These are phyloP conservation scores for Balaenoptera acutorostrata DNA, from an alignment of 2,113 vertebrate species.

Conservation along the genomic window DNA sequence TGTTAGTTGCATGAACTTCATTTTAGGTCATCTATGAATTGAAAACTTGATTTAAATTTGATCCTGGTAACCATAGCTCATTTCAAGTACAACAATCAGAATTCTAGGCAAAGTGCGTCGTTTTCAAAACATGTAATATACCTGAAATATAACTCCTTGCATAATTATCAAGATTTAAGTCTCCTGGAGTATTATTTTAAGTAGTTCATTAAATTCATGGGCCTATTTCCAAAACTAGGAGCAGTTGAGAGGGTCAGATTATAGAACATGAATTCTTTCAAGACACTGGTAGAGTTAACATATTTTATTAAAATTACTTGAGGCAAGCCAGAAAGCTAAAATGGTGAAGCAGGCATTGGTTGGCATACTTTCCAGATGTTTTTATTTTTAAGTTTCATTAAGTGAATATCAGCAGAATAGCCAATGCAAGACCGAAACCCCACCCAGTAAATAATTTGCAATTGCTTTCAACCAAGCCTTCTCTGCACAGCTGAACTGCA, in stretches of 20 bases:
- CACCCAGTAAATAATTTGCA: conserved; percentile 56
- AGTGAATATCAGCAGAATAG: conserved; percentile 29
- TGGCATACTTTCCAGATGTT: conserved; percentile 63
- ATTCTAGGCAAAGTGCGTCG: neutral
- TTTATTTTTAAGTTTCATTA: conserved; percentile 66
- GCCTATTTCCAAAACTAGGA: conserved; percentile 27
- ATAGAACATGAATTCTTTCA: conserved; percentile 43
- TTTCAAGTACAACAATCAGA: neutral
- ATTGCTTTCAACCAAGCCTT: conserved; percentile 55
- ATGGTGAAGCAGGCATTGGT: neutral
- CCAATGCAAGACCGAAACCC: conserved; percentile 2
- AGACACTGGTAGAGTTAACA: conserved; percentile 25
- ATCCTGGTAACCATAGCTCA: neutral
- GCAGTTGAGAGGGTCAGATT: conserved; percentile 4
- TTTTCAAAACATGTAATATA: neutral
- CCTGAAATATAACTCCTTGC: neutral
- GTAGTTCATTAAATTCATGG: conserved; percentile 49
- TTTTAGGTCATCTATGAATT: conserved; percentile 24
- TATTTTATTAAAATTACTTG: conserved; percentile 56
- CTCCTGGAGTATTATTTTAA: conserved; percentile 34
- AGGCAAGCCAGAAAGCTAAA: conserved; percentile 33
- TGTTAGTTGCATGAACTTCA: neutral
- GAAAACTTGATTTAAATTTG: conserved; percentile 25
- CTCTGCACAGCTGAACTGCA: conserved; percentile 51
- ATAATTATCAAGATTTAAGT: conserved; percentile 24